These are phyloP conservation scores for Quadroppia sp. DNA, from an alignment of 2,888 invertebrate genomes.

Conservation along the genomic window DNA sequence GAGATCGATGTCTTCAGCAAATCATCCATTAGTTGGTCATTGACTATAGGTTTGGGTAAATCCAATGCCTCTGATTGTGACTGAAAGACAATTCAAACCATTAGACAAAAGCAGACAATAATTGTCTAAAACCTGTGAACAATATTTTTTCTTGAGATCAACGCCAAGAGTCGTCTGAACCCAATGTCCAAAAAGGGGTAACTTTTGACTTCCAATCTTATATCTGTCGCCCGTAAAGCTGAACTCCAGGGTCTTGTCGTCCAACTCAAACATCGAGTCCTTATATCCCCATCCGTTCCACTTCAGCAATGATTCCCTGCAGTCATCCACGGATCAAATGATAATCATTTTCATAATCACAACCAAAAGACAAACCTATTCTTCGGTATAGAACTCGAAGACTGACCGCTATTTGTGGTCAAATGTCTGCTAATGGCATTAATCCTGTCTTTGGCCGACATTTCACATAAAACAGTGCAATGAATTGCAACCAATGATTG, in stretches of 20 bases:
- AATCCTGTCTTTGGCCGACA: slow-evolving; percentile 15
- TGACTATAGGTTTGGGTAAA: slow-evolving; percentile 65
- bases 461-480: not conserved
- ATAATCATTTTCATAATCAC: not conserved
- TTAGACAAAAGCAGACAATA: not conserved
- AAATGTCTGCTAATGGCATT: slow-evolving; percentile 15
- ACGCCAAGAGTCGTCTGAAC: slow-evolving; percentile 69
- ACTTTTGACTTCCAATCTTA: slow-evolving; percentile 64
- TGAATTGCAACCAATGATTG: no score
- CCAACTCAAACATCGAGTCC: slow-evolving; percentile 76
- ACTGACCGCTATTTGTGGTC: not conserved
- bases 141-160: slow-evolving; percentile 55
- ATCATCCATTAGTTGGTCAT: slow-evolving; percentile 61
- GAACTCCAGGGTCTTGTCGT: slow-evolving; percentile 59
- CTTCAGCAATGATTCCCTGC: slow-evolving; percentile 77
- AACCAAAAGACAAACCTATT: not conserved
- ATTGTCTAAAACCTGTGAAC: slow-evolving; percentile 1
- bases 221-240: slow-evolving; percentile 85
- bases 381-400: not conserved
- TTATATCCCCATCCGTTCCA: slow-evolving; percentile 99
- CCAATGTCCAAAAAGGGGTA: slow-evolving; percentile 79
- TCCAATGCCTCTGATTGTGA: slow-evolving; percentile 53
- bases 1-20: slow-evolving; percentile 59
- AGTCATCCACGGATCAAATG: not conserved
- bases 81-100: slow-evolving; percentile 38